Percentiles rank a stretch among this genome's conserved stretches.
phyloP scores from a whole-genome alignment of 2,113 vertebrate genomes.

The Diadophis punctatus region DNA sequence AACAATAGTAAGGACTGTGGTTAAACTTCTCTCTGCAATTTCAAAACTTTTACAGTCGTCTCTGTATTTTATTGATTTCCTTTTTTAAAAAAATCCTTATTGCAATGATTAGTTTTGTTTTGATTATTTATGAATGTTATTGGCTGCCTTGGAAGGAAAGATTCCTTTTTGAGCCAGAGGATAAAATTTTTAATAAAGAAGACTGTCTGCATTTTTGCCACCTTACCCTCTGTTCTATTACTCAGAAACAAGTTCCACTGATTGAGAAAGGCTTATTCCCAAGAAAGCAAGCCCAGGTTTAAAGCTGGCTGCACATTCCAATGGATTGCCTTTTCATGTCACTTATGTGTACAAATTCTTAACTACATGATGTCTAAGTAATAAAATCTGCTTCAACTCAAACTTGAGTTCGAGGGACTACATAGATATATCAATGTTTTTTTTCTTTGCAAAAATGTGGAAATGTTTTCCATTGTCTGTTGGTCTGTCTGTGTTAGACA shows the following conservation, averaged over 20 bases:
- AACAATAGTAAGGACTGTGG: neutral
- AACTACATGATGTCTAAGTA: neutral
- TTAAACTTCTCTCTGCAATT: neutral
- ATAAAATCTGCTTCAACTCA: neutral
- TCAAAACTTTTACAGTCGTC: neutral
- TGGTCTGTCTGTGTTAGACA: neutral
- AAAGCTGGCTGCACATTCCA: neutral
- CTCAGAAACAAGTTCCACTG: neutral
- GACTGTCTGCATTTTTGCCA: neutral
- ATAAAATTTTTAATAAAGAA: neutral
- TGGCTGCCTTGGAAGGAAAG: neutral
- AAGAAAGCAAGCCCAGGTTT: neutral
- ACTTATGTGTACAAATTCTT: neutral
- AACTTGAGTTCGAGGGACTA: neutral
- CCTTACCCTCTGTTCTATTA: neutral
- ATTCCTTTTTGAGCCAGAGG: neutral
- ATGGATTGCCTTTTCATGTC: neutral
- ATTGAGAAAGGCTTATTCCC: neutral
- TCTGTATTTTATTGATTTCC: neutral
- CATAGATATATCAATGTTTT: neutral
- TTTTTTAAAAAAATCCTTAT: neutral
- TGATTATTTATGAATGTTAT: neutral
- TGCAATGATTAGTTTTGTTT: conserved; percentile 14
- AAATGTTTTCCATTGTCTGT: neutral
- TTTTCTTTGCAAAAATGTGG: neutral